A percentile compares a stretch with the other conserved stretches of the same genome.
Conservation (phyloP, 1,140 invertebrate species). For the Anastrepha ludens region DNA sequence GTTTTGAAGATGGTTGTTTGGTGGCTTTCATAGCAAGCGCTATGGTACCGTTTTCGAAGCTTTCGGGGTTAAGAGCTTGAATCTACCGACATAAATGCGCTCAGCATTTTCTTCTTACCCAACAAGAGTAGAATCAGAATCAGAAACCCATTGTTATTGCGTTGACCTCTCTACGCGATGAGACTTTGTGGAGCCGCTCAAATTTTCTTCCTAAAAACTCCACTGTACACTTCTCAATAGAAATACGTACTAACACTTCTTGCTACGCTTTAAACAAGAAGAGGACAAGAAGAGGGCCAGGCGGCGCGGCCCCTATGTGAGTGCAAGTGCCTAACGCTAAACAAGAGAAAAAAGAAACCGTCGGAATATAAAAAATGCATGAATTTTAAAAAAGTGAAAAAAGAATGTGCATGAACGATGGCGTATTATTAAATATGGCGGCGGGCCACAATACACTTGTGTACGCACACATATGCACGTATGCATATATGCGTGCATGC, state of each 20-base stretch:
- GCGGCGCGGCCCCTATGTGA: not conserved
- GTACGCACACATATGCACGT: not conserved
- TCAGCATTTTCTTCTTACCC: no score
- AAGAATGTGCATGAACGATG: slow-evolving; percentile 45
- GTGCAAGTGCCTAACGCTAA: slow-evolving; percentile 20
- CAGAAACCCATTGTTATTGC: no score
- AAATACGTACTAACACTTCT: not conserved
- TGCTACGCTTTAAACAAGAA: slow-evolving; percentile 26
- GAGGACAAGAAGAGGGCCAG: not conserved
- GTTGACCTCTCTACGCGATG: no score
- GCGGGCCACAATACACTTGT: not conserved
- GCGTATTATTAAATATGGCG: slow-evolving; percentile 57
- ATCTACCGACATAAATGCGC: no score
- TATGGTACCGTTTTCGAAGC: no score
- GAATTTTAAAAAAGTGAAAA: not conserved
- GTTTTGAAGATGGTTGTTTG: no score
- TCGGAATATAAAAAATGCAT: not conserved
- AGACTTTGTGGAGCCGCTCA: no score
- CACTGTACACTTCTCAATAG: slow-evolving; percentile 19
- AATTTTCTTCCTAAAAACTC: not conserved
- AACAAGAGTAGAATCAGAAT: no score
- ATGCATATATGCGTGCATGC: not conserved
- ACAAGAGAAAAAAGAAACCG: not conserved
- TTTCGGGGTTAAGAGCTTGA: no score
- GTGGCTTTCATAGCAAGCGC: no score